Evolutionary conservation across 2,888 invertebrate species (phyloP), one percentile per base, ranked within the genome.

Genomic region (Luperina nickerlii): DNA sequence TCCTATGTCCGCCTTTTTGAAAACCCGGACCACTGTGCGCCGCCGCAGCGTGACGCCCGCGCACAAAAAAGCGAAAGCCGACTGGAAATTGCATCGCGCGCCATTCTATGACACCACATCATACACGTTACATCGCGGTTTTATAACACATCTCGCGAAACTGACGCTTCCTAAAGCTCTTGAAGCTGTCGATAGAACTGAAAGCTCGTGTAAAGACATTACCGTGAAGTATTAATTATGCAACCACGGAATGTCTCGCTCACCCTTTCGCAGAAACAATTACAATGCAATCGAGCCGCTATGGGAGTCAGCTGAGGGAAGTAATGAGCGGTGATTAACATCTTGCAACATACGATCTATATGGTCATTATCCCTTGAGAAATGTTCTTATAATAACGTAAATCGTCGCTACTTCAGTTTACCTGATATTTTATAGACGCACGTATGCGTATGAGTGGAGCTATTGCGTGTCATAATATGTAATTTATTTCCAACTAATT

Each of bases 51-150:
- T 89, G 89, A 88, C 91, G 92, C 87, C 84, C 87, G 88, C 87
- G 79, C 87, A 91, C 91, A 92, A 95, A 94, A 96, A 96, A 96
- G 96, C 96, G 96, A 96, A 96, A 96, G 96, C 96, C 91, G 89
- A 91, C 92, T 93, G 93, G 93, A 95, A 95, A 90, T 91, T 94
- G 94, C 95, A 94, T 84, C 89, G 89, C 87, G 85, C 89, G 81
- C 83, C 81, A 80, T 75, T 89, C 83, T 84, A 87, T 83, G 79
- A 87, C 86, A 82, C 76, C 79, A 79, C 83, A 83, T 78, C 84
- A 84, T 79, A 86, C 74, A 87, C 78, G 83, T 83, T 85, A 84
- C 81, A 85, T 81, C 78, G 82, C 76, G 54, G 65, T 74, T 69
- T 68, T 76, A 76, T 82, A 80, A 81, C 71, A 79, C 72, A 38